phyloP scores from a whole-genome alignment of 2,797 vertebrate genomes.

The Lithobates pipiens region DNA sequence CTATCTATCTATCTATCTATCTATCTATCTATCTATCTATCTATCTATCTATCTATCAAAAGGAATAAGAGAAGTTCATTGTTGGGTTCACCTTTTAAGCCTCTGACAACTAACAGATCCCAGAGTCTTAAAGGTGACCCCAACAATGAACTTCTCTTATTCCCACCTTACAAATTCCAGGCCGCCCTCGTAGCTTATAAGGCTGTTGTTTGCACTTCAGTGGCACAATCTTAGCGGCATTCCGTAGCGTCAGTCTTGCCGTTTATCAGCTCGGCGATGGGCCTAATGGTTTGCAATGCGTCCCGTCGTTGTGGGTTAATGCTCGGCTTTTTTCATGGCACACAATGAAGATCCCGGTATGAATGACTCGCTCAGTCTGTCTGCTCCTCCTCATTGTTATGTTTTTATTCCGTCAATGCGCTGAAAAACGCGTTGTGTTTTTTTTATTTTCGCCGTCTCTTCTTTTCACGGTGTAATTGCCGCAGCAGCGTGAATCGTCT shows the following conservation, averaged over 20 bases:
- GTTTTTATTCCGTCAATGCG: slow-evolving; percentile 36
- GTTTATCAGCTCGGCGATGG: background rate
- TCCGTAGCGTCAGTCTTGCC: background rate
- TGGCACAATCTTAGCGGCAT: too few species aligned
- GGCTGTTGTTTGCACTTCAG: too few species aligned
- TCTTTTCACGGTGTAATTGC: slow-evolving; percentile 52
- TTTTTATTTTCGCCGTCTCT: background rate
- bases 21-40: too few species aligned
- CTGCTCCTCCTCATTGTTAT: slow-evolving; percentile 20
- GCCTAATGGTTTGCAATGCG: slow-evolving; percentile 6
- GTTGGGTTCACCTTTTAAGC: too few species aligned
- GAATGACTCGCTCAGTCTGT: slow-evolving; percentile 22
- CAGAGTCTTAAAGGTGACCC: too few species aligned
- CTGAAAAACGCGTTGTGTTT: background rate
- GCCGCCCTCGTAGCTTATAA: too few species aligned
- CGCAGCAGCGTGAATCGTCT: slow-evolving; percentile 46
- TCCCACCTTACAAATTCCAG: too few species aligned
- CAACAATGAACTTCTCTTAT: too few species aligned
- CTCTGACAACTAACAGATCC: too few species aligned
- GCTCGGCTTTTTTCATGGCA: background rate
- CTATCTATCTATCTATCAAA: too few species aligned
- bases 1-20: too few species aligned
- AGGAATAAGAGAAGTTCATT: too few species aligned
- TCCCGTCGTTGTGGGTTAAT: slow-evolving; percentile 8
- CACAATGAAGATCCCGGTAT: slow-evolving; percentile 5